These are phyloP conservation scores for Laterallus jamaicensis DNA, from an alignment of 2,113 vertebrate genomes.

Conservation along the genomic window DNA sequence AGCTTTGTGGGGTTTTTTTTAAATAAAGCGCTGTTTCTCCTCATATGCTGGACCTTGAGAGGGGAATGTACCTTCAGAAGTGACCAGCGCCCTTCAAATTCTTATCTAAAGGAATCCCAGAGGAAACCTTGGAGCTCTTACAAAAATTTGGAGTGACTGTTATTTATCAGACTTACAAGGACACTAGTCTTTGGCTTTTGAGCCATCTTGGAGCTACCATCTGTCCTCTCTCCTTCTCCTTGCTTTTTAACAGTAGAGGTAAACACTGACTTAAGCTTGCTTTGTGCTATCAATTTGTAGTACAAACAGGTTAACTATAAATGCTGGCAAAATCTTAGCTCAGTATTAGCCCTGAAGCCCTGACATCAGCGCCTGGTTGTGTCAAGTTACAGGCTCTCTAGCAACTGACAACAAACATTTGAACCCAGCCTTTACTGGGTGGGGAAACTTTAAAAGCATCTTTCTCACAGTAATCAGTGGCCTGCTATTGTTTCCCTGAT, in stretches of 20 bases:
- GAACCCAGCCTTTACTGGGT: background rate
- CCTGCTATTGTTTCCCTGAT: background rate
- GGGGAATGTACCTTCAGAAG: constrained; percentile 44
- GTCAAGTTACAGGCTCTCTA: constrained; percentile 44
- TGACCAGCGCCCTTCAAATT: constrained; percentile 52
- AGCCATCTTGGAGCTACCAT: constrained; percentile 11
- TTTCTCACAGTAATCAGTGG: background rate
- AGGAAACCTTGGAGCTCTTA: constrained; percentile 67
- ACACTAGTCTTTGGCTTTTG: constrained; percentile 52
- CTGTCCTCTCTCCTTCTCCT: background rate
- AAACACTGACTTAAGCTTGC: constrained; percentile 8
- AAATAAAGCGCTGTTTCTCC: background rate
- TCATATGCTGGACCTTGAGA: constrained; percentile 35
- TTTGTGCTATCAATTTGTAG: background rate
- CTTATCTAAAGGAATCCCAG: constrained; percentile 68
- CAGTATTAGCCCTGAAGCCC: background rate
- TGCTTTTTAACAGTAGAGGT: constrained; percentile 7
- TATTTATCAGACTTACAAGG: constrained; percentile 68
- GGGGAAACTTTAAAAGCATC: background rate
- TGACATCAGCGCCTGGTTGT: constrained; percentile 39
- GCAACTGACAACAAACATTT: constrained; percentile 55
- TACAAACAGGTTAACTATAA: constrained; percentile 24
- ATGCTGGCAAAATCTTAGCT: constrained; percentile 25
- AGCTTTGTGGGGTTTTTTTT: background rate
- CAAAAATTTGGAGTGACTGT: constrained; percentile 55